Percentiles rank a stretch among this genome's conserved stretches.
Conservation (phyloP, 2,888 invertebrate species). For the Xestobium rufovillosum region DNA sequence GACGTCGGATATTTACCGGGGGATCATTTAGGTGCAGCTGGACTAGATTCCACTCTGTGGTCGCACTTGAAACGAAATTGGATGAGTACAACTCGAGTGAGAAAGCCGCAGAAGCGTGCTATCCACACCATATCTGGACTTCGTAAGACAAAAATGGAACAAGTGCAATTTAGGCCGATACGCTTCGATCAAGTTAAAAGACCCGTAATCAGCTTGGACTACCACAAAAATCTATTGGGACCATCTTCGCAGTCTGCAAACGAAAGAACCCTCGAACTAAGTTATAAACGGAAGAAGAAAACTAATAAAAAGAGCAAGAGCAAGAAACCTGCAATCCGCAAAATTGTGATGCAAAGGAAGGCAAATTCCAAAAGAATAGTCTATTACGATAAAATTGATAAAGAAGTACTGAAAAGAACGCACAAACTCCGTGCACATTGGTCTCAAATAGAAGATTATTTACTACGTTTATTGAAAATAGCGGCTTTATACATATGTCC, state of each 20-base stretch:
- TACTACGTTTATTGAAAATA: slow-evolving; percentile 59
- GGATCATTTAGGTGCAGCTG: slow-evolving; percentile 63
- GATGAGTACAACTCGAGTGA: slow-evolving; percentile 43
- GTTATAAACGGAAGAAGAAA: not conserved
- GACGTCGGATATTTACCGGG: slow-evolving; percentile 62
- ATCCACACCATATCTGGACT: slow-evolving; percentile 5
- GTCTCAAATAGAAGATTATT: slow-evolving; percentile 60
- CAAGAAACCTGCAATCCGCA: slow-evolving; percentile 8
- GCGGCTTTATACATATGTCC: slow-evolving; percentile 51
- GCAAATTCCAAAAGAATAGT: slow-evolving; percentile 18
- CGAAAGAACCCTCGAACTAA: not conserved
- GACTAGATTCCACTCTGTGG: slow-evolving; percentile 63
- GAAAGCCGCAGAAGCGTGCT: slow-evolving; percentile 3
- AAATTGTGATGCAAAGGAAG: slow-evolving; percentile 6
- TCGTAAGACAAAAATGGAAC: slow-evolving; percentile 9
- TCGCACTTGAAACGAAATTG: slow-evolving; percentile 59
- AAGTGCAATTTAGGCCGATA: slow-evolving; percentile 12
- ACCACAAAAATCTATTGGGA: no score
- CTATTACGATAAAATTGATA: slow-evolving; percentile 54
- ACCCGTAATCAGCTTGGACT: no score
- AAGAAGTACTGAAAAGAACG: slow-evolving; percentile 50
- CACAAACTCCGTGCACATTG: slow-evolving; percentile 50
- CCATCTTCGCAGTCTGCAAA: not conserved
- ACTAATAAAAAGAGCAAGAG: not conserved
- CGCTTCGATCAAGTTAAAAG: slow-evolving; percentile 12